Percentiles rank a stretch among this genome's conserved stretches.
Evolutionary conservation across 2,113 vertebrate genomes (phyloP).

Genomic region (Okapia johnstoni): DNA sequence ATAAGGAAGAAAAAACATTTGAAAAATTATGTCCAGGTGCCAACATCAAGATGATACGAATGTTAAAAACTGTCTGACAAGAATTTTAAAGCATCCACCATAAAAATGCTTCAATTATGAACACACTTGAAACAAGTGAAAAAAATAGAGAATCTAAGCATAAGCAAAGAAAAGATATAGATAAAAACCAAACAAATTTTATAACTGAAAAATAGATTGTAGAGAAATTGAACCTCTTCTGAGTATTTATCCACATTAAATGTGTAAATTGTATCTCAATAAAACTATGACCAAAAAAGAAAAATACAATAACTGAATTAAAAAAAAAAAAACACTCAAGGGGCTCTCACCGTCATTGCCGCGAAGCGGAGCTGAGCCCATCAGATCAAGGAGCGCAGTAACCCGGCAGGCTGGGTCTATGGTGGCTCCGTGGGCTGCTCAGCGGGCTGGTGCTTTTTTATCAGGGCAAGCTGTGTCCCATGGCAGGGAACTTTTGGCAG

Average conservation of each 20-base stretch:
- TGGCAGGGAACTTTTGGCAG: slow-evolving; percentile 88
- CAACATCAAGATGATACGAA: neutral
- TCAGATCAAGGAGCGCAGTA: neutral
- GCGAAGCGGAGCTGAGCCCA: slow-evolving; percentile 14
- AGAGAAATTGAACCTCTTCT: neutral
- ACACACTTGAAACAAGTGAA: neutral
- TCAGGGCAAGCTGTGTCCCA: slow-evolving; percentile 66
- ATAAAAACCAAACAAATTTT: neutral
- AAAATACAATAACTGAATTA: neutral
- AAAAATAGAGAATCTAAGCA: neutral
- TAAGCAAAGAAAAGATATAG: neutral
- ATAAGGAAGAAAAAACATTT: neutral
- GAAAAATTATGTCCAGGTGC: neutral
- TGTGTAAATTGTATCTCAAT: neutral
- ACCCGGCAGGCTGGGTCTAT: slow-evolving; percentile 56
- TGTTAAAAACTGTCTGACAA: neutral
- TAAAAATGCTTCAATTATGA: neutral
- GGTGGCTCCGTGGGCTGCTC: slow-evolving; percentile 63
- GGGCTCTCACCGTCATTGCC: slow-evolving; percentile 60
- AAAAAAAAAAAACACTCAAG: too few relatives aligned
- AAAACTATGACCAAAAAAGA: neutral
- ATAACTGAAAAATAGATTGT: neutral
- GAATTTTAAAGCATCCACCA: neutral
- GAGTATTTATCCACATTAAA: neutral
- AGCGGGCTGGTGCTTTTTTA: slow-evolving; percentile 60